Evolutionary conservation across 2,113 vertebrate genomes (phyloP).

Genomic region (Apaloderma vittatum): DNA sequence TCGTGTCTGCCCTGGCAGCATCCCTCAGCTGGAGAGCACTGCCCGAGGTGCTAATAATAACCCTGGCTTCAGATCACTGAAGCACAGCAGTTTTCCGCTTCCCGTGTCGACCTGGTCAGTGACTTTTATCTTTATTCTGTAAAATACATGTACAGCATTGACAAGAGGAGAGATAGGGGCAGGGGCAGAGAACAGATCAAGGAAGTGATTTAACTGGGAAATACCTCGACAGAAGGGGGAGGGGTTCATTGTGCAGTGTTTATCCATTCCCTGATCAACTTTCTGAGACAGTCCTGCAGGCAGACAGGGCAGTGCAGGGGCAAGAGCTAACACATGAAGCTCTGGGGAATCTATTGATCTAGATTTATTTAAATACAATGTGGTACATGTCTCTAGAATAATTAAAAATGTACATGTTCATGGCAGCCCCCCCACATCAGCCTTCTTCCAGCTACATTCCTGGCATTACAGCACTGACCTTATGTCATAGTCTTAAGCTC

Average conservation of each 20-base stretch:
- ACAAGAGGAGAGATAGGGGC: not conserved
- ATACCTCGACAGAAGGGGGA: not conserved
- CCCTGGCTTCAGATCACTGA: not conserved
- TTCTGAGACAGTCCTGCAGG: not conserved
- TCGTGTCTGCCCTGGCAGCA: not conserved
- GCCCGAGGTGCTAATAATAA: not conserved
- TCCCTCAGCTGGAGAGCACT: not conserved
- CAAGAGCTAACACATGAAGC: constrained; percentile 27
- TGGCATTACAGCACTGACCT: constrained; percentile 56
- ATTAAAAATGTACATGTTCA: constrained; percentile 12
- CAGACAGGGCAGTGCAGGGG: not conserved
- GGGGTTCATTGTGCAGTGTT: not conserved
- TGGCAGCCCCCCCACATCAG: not conserved
- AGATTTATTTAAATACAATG: constrained; percentile 10
- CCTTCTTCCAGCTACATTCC: constrained; percentile 26
- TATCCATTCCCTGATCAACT: not conserved
- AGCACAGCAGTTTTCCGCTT: not conserved
- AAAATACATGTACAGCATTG: not conserved
- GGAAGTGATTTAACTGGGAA: not conserved
- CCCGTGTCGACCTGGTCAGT: not conserved
- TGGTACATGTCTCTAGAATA: constrained; percentile 17
- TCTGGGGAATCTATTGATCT: constrained; percentile 16
- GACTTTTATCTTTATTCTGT: not conserved
- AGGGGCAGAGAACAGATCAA: not conserved
- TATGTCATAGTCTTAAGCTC: constrained; percentile 10